These are phyloP conservation scores for Sus cebifrons DNA, from an alignment of 2,797 vertebrate species.

Conservation along the genomic window DNA sequence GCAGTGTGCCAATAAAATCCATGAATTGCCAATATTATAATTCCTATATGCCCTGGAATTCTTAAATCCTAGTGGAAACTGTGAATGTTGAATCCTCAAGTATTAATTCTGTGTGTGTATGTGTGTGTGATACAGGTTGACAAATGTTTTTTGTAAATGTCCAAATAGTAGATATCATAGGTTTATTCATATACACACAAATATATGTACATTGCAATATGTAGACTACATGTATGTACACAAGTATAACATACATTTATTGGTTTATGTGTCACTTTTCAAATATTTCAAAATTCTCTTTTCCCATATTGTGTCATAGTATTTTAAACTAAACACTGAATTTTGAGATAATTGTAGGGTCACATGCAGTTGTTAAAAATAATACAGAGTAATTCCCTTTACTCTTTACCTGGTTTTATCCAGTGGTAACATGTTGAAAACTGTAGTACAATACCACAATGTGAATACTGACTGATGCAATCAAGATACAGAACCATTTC, in stretches of 20 bases:
- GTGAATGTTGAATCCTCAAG: neutral
- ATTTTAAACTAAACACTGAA: conserved; percentile 11
- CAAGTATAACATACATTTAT: neutral
- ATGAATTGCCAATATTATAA: neutral
- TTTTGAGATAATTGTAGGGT: neutral
- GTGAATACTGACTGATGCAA: neutral
- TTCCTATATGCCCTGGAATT: neutral
- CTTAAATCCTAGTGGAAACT: neutral
- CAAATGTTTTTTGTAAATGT: neutral
- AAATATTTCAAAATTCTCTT: conserved; percentile 8
- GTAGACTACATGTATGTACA: neutral
- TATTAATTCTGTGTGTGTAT: neutral
- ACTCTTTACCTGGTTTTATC: neutral
- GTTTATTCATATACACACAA: neutral
- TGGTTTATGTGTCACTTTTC: neutral
- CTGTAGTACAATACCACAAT: neutral
- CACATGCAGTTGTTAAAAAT: neutral
- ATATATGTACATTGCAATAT: neutral
- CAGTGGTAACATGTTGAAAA: neutral
- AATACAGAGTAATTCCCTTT: neutral
- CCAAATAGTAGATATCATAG: neutral
- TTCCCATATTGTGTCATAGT: neutral
- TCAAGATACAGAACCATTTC: neutral
- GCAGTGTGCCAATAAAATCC: neutral
- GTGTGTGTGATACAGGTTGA: neutral